Evolutionary conservation across 2,113 vertebrate genomes (phyloP).

Genomic region (Lasiurus borealis): DNA sequence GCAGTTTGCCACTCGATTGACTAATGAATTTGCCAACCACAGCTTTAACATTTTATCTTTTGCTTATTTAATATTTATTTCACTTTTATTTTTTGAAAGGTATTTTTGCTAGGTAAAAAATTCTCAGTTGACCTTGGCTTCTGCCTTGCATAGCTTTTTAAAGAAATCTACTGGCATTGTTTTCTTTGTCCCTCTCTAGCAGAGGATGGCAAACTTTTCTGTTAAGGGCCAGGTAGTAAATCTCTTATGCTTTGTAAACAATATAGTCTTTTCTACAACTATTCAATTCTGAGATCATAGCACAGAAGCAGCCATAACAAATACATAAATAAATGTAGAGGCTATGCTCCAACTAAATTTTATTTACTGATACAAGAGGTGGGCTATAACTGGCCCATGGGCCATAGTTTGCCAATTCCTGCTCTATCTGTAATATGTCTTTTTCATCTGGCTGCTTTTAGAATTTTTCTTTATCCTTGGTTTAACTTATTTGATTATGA

Average conservation of each 20-base stretch:
- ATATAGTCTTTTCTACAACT: background rate
- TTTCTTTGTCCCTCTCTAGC: background rate
- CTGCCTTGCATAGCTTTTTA: background rate
- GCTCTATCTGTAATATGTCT: background rate
- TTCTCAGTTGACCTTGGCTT: background rate
- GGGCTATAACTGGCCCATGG: background rate
- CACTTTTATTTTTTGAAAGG: background rate
- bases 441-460: constrained; percentile 2
- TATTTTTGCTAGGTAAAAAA: background rate
- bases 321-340: background rate
- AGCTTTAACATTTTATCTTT: constrained; percentile 6
- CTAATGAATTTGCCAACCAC: no score
- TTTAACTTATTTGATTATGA: background rate
- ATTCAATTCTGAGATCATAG: background rate
- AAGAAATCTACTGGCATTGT: background rate
- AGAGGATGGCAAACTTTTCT: background rate
- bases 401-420: background rate
- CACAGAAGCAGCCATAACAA: background rate
- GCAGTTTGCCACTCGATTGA: no score
- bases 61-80: constrained; percentile 7
- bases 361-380: background rate
- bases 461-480: constrained; percentile 7
- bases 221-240: background rate
- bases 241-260: background rate
- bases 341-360: background rate